These are phyloP conservation scores for Coregonus ussuriensis DNA, from an alignment of 2,797 vertebrate genomes.

Conservation along the genomic window DNA sequence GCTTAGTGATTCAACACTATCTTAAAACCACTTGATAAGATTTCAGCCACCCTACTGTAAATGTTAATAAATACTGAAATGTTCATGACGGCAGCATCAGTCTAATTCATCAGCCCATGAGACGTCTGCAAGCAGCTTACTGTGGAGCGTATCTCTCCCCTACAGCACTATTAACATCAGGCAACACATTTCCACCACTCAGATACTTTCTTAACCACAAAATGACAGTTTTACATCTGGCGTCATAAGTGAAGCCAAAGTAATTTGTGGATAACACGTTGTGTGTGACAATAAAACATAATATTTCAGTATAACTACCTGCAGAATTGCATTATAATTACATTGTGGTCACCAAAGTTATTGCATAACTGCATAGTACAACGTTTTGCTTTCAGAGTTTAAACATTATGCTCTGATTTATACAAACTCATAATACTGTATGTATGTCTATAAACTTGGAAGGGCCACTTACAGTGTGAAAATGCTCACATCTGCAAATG, in stretches of 20 bases:
- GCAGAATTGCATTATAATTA: not conserved
- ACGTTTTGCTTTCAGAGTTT: not conserved
- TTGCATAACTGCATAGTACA: not conserved
- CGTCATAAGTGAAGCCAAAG: not conserved
- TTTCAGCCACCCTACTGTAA: not conserved
- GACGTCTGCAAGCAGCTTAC: slow-evolving; percentile 40
- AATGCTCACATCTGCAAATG: not conserved
- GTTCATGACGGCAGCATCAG: slow-evolving; percentile 23
- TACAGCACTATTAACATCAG: not conserved
- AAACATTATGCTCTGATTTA: not conserved
- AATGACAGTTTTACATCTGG: slow-evolving; percentile 3
- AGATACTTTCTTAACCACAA: slow-evolving; percentile 12
- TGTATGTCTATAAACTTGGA: too few species aligned
- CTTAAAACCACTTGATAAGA: not conserved
- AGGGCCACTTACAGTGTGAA: not conserved
- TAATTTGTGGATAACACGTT: not conserved
- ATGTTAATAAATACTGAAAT: not conserved
- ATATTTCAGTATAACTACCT: not conserved
- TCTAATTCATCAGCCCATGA: slow-evolving; percentile 29
- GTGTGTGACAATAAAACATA: not conserved
- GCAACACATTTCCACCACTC: not conserved
- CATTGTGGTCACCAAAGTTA: not conserved
- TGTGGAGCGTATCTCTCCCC: slow-evolving; percentile 28
- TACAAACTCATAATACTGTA: not conserved
- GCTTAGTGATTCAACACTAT: not conserved